Evolutionary conservation across 2,113 vertebrate species (phyloP).

Genomic region (Nematolebias whitei): DNA sequence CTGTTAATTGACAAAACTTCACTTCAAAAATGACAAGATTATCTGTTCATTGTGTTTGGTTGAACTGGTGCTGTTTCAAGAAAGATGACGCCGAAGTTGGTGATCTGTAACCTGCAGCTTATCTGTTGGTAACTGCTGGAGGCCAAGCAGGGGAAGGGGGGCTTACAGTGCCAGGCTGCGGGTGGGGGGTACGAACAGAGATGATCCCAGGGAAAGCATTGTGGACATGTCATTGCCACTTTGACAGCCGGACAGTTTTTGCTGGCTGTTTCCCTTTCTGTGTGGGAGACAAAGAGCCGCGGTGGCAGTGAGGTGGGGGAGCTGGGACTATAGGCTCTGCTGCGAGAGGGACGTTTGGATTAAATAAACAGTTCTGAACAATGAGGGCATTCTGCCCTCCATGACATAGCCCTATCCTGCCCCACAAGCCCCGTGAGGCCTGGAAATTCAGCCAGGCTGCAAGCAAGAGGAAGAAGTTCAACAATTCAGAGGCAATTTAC

Average conservation of each 20-base stretch:
- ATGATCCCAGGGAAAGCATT: constrained; percentile 74
- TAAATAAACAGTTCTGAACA: constrained; percentile 83
- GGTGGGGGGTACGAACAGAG: constrained; percentile 53
- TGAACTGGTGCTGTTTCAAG: too few species aligned
- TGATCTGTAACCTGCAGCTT: constrained; percentile 29
- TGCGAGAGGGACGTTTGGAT: constrained; percentile 74
- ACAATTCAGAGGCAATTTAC: constrained; percentile 11
- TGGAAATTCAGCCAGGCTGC: constrained; percentile 34
- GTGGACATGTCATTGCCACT: constrained; percentile 83
- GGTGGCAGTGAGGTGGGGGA: constrained; percentile 26
- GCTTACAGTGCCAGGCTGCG: constrained; percentile 44
- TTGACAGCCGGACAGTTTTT: constrained; percentile 86
- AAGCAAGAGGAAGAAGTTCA: not conserved
- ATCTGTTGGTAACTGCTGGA: constrained; percentile 35
- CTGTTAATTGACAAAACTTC: too few species aligned
- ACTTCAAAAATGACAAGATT: not conserved
- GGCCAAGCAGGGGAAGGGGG: constrained; percentile 12
- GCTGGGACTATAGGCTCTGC: constrained; percentile 51
- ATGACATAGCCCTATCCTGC: constrained; percentile 64
- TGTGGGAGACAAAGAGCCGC: constrained; percentile 73
- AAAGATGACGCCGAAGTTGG: not conserved
- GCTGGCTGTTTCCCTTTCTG: constrained; percentile 76
- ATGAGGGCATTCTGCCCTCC: constrained; percentile 79
- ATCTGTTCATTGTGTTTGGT: too few species aligned
- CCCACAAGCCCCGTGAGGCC: constrained; percentile 42